Conservation (phyloP, 92 coral and sea anemone genomes). For the Parazoanthus atlanticus region DNA sequence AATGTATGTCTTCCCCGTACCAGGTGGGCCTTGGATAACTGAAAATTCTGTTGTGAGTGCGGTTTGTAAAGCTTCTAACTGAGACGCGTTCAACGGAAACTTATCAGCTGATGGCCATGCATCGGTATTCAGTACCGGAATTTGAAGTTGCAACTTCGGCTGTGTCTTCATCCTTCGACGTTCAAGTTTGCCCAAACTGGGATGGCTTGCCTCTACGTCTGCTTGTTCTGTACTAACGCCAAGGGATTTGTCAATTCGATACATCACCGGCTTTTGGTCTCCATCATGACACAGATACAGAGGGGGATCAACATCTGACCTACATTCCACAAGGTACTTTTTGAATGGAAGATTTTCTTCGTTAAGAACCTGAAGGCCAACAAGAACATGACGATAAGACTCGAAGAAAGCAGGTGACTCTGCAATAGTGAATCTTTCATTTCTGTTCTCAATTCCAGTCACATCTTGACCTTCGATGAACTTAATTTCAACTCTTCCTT, state of each 20-base stretch:
- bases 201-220: not conserved
- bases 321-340: conserved; percentile 48
- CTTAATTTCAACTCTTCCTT: conserved; percentile 21
- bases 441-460: conserved; percentile 26
- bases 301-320: conserved; percentile 39
- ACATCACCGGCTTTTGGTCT: conserved; percentile 37
- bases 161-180: not conserved
- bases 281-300: conserved; percentile 1
- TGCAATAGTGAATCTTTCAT: conserved; percentile 31
- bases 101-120: conserved; percentile 34
- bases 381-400: conserved; percentile 45
- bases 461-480: conserved; percentile 27
- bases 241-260: conserved; percentile 57
- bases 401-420: conserved; percentile 49
- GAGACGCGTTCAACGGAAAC: conserved; percentile 33
- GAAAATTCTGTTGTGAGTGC: conserved; percentile 47
- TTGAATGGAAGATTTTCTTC: conserved; percentile 36
- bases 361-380: conserved; percentile 35
- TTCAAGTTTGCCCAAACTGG: not conserved
- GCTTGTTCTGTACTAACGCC: conserved; percentile 2
- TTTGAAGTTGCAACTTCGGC: not conserved
- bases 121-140: conserved; percentile 37
- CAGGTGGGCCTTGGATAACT: conserved; percentile 52
- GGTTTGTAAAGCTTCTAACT: conserved; percentile 45
- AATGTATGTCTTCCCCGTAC: conserved; percentile 51